Base-by-base conservation (phyloP, 2,113 vertebrate genomes). In the Sialia sialis region DNA sequence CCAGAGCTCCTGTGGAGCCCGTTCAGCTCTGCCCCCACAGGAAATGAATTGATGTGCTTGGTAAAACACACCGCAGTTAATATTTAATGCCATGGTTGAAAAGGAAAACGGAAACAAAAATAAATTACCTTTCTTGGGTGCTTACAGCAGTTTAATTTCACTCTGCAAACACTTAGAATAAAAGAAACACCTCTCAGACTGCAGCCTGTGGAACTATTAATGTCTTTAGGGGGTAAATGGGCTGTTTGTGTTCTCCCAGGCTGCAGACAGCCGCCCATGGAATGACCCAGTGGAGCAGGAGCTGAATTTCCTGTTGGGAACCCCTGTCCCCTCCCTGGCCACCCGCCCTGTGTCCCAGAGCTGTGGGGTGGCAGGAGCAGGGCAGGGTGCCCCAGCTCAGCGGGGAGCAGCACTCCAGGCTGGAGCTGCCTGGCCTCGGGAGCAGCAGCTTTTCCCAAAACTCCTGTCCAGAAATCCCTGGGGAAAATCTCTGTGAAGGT, bases 131-230 rank as follows among this genome's bases (percentile, higher is more conserved):
- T 87, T 36, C 69, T 7, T 44, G 17, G 12, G 29, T 43, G 82
- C 64, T 89, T 62, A 10, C 51, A 69, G 23, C 13, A 26, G 44
- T 62, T 93, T 78, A 74, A 95, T 92, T 92, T 90, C 82, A 21
- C 25, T 66, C 69, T 66, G 74, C 81, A 84, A 93, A 94, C 85
- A 77, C 63, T 87, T 44, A 41, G 73, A 84, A 77, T 73, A 91
- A 83, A 87, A 91, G 69, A 68, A 81, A 68, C 81, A 59, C 36
- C 54, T 77, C 63, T 73, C 55, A 76, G n/a, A 7, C 55, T 23
- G 2, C 38, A 76, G 59, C 44, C 76, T 38, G 43, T 34, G 88
- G 54, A 41, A 55, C 64, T 59, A 63, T 44, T 62, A 52, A 66
- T 60, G 79, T 74, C 67, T 78, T 48, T 30, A 4, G 3, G 26